Evolutionary conservation across 2,113 vertebrate species (phyloP), one percentile per base, ranked within the genome.

Genomic region (Onychorhynchus coronatus): DNA sequence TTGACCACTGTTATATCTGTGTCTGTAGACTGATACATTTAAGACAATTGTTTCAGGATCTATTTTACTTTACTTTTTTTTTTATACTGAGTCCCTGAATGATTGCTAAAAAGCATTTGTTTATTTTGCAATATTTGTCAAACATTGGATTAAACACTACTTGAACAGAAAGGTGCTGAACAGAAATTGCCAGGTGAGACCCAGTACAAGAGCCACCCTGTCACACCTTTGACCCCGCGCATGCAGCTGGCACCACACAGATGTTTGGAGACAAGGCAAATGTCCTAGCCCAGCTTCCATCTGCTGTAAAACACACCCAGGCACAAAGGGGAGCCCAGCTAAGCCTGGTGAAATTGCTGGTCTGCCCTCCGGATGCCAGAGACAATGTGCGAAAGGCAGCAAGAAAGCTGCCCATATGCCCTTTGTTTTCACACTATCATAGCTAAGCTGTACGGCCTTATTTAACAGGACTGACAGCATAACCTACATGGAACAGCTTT

Each of bases 381-480:
- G 52, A 84, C 1, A 7, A 47, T 1, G 3, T 35, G 47, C 24
- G 52, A 95, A 91, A 92, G 52, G 44, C 76, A 84, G 35, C 11
- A 74, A 8, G 59, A 76, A 73, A 31, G 52, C n/a, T 92, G 65
- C 56, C 44, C 33, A 2, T 13, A 49, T 79, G 63, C 79, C 88
- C 79, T 91, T 91, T 88, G 59, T 96, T 88, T 96, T 77, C 88
- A 68, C n/a, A 9, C 65, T 63, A 59, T 78, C 91, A 39, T 39
- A 76, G 79, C 44, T 81, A 42, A 90, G 59, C 75, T 70, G 31
- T 39, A 24, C 0, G 0, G 50, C 59, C 37, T 68, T 75, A 67
- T 95, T 87, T 92, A 79, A 63, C 11, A 25, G 71, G 46, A 28
- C 63, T 65, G 63, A 74, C 63, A 73, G 67, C 30, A 63, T 56